A percentile compares a stretch with the other conserved stretches of the same genome.
Conservation (phyloP, 2,888 invertebrate genomes). For the Lapara coniferarum region DNA sequence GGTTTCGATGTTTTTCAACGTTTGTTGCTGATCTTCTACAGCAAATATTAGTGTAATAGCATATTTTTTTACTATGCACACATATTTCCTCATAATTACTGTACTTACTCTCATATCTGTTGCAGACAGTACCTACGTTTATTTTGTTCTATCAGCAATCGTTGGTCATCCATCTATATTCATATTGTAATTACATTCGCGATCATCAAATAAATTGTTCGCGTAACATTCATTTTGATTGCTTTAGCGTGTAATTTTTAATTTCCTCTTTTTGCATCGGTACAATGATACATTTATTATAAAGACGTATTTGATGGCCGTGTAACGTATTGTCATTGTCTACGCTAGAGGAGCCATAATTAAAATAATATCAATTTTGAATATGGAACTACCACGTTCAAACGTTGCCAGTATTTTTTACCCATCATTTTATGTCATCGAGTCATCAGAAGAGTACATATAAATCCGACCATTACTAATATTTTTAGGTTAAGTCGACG, state of each 20-base stretch:
- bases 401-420: too few relatives aligned
- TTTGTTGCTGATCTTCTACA: too few relatives aligned
- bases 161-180: neutral
- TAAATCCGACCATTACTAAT: too few relatives aligned
- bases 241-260: conserved; percentile 19
- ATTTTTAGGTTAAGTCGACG: too few relatives aligned
- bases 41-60: too few relatives aligned
- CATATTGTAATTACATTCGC: conserved; percentile 2
- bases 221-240: conserved; percentile 11
- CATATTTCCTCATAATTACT: neutral
- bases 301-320: neutral
- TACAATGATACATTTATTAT: neutral
- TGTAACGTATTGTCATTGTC: neutral
- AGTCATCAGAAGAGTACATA: too few relatives aligned
- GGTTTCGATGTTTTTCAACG: too few relatives aligned
- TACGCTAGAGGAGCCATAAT: too few relatives aligned
- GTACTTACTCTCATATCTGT: neutral
- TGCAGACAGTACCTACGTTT: neutral
- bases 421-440: too few relatives aligned
- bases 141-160: neutral
- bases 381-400: too few relatives aligned
- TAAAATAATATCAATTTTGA: too few relatives aligned
- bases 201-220: conserved; percentile 15
- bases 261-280: conserved; percentile 2
- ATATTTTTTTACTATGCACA: too few relatives aligned